Evolutionary conservation across 2,888 invertebrate genomes (phyloP).

Genomic region (Thera obeliscata): DNA sequence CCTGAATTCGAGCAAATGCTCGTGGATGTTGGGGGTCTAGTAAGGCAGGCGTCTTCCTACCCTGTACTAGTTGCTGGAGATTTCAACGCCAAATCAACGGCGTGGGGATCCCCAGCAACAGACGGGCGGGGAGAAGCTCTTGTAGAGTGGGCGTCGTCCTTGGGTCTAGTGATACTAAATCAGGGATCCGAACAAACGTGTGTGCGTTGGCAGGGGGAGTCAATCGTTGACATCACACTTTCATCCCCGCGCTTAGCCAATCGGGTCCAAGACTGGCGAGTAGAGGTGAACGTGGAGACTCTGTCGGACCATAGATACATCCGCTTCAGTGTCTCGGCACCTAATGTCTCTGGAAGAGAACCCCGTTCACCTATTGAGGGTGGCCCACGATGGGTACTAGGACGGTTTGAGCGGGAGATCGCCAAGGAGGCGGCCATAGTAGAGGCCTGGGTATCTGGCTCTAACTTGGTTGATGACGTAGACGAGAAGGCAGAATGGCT

Average conservation of each 20-base stretch:
- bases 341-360: not conserved
- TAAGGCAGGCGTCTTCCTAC: not conserved
- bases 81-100: not conserved
- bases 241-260: not conserved
- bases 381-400: not conserved
- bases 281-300: not conserved
- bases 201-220: constrained; percentile 9
- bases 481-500: constrained; percentile 5
- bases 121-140: not conserved
- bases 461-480: not conserved
- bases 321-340: not conserved
- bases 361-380: not conserved
- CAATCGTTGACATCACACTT: constrained; percentile 1
- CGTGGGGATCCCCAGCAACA: constrained; percentile 1
- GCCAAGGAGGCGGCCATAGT: constrained; percentile 2
- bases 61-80: not conserved
- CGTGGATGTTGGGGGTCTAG: not conserved
- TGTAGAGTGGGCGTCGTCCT: not conserved
- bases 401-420: not conserved
- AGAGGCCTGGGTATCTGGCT: not conserved
- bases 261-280: not conserved
- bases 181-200: not conserved
- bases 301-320: constrained; percentile 2
- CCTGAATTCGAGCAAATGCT: not conserved
- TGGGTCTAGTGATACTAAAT: not conserved